Evolutionary conservation across 2,113 vertebrate genomes (phyloP).

Genomic region (Meriones unguiculatus): DNA sequence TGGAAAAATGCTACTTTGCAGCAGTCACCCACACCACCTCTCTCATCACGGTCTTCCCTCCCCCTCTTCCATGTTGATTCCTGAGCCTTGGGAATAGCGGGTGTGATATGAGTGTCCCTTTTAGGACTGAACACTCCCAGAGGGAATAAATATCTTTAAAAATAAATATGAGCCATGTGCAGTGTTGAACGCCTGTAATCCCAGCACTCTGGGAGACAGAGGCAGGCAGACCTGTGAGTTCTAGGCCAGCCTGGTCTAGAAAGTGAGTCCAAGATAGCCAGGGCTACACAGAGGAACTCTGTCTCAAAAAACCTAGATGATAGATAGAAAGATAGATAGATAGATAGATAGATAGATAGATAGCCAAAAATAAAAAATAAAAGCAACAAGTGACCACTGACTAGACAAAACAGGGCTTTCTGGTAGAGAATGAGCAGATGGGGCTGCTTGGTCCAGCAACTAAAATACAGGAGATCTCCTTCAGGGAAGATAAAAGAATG

Average conservation of each 20-base stretch:
- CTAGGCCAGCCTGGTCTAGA: too few species aligned
- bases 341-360: neutral
- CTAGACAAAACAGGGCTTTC: neutral
- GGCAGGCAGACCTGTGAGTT: too few species aligned
- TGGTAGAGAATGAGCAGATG: neutral
- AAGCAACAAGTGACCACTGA: neutral
- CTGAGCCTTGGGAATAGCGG: neutral
- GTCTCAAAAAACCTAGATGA: too few species aligned
- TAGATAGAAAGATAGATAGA: too few species aligned
- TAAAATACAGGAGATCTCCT: neutral
- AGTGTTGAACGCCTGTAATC: too few species aligned
- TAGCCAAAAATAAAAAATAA: neutral
- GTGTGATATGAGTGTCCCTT: neutral
- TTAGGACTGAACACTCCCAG: neutral
- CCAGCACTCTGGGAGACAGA: too few species aligned
- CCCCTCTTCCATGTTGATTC: neutral
- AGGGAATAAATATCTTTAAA: neutral
- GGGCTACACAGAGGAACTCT: too few species aligned
- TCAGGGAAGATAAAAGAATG: neutral
- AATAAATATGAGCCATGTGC: too few species aligned
- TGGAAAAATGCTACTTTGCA: neutral
- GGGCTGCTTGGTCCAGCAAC: neutral
- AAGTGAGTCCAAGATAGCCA: too few species aligned
- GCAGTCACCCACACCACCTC: neutral
- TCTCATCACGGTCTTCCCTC: too few species aligned